These are phyloP conservation scores for Galeruca laticollis DNA, from an alignment of 2,888 invertebrate genomes.

Conservation along the genomic window DNA sequence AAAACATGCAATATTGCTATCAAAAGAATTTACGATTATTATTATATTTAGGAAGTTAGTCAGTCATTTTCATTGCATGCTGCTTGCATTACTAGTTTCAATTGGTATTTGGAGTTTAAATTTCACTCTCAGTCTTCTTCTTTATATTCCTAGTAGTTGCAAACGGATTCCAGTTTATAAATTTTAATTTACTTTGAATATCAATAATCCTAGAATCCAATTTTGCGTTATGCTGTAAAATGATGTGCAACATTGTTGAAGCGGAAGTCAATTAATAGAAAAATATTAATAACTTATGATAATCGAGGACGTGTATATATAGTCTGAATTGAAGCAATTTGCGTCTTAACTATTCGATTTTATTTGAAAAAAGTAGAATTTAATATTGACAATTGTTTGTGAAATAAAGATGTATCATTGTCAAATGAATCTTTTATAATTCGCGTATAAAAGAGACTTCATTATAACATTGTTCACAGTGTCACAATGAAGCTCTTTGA, in stretches of 20 bases:
- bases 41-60: constrained; percentile 10
- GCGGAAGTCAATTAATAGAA: neutral
- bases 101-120: neutral
- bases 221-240: constrained; percentile 1
- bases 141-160: neutral
- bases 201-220: neutral
- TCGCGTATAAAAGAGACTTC: too few relatives aligned
- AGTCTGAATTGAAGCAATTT: too few relatives aligned
- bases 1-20: constrained; percentile 11
- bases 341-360: too few relatives aligned
- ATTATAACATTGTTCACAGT: too few relatives aligned
- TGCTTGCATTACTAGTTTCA: neutral
- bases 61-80: constrained; percentile 3
- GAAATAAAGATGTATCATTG: too few relatives aligned
- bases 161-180: neutral
- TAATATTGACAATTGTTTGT: too few relatives aligned
- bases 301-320: too few relatives aligned
- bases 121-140: constrained; percentile 2
- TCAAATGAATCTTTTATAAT: too few relatives aligned
- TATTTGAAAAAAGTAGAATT: too few relatives aligned
- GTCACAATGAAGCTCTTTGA: too few relatives aligned
- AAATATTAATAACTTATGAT: neutral
- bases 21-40: constrained; percentile 17
- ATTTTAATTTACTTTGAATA: constrained; percentile 5
- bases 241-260: neutral